phyloP scores from a whole-genome alignment of 2,113 vertebrate species.

The Gadus macrocephalus region DNA sequence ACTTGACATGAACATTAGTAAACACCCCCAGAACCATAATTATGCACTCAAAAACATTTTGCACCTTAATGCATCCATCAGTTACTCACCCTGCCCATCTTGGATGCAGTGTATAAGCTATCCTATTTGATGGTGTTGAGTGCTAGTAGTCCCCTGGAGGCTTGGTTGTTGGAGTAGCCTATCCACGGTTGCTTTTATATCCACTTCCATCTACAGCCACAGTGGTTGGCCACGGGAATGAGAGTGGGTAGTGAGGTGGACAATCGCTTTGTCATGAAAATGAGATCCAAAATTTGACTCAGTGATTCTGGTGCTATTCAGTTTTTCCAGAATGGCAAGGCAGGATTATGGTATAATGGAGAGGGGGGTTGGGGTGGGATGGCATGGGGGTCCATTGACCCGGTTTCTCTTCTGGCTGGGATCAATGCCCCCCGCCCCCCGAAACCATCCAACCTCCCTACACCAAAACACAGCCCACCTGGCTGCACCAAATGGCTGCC shows the following conservation, averaged over 20 bases:
- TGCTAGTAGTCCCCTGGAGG: slow-evolving; percentile 42
- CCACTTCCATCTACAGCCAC: slow-evolving; percentile 65
- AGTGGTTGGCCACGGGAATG: slow-evolving; percentile 22
- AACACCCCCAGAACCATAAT: too few relatives aligned
- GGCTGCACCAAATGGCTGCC: slow-evolving; percentile 35
- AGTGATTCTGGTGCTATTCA: slow-evolving; percentile 89
- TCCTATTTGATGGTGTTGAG: slow-evolving; percentile 23
- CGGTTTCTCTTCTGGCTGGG: slow-evolving; percentile 59
- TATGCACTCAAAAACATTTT: too few relatives aligned
- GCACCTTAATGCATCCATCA: not conserved
- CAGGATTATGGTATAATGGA: slow-evolving; percentile 89
- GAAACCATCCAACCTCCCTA: not conserved
- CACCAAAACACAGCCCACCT: slow-evolving; percentile 30
- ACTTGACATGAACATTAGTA: too few relatives aligned
- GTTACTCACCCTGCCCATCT: slow-evolving; percentile 74
- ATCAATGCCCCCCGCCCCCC: slow-evolving; percentile 48
- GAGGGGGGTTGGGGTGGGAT: slow-evolving; percentile 40
- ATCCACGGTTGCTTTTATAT: slow-evolving; percentile 78
- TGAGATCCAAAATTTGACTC: slow-evolving; percentile 96
- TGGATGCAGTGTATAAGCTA: slow-evolving; percentile 34
- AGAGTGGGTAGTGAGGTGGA: slow-evolving; percentile 43
- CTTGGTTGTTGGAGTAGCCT: slow-evolving; percentile 47
- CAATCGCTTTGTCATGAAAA: slow-evolving; percentile 95
- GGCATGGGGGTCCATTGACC: slow-evolving; percentile 52
- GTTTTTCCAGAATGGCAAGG: slow-evolving; percentile 85